Percentiles rank a stretch among this genome's conserved stretches.
Conservation (phyloP, 35 echinoderm and acorn worm genomes). For the Stichopus chloronotus region DNA sequence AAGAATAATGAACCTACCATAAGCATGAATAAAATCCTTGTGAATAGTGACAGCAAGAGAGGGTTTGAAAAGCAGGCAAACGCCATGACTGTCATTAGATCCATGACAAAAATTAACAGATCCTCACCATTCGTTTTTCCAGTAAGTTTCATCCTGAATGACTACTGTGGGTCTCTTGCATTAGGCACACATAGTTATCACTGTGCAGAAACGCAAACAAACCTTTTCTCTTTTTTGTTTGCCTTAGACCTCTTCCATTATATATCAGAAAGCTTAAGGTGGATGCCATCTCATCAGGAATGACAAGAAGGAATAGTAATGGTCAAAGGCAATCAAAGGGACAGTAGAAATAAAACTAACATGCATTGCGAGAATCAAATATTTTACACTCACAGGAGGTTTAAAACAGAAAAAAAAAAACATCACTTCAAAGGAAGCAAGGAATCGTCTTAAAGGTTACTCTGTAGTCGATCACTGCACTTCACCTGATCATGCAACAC, state of each 20-base stretch:
- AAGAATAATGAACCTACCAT: neutral
- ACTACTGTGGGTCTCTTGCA: slow-evolving; percentile 2
- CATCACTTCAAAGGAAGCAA: too few species aligned
- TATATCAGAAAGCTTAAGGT: neutral
- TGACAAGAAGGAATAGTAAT: neutral
- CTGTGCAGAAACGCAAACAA: neutral
- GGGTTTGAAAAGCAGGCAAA: slow-evolving; percentile 12
- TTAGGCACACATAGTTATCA: neutral
- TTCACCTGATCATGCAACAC: too few species aligned
- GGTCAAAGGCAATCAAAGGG: slow-evolving; percentile 10
- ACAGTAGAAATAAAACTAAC: neutral
- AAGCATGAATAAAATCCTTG: neutral
- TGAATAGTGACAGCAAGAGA: neutral
- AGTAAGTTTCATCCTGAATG: slow-evolving; percentile 1
- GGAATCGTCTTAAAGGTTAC: too few species aligned
- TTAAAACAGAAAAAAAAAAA: too few species aligned
- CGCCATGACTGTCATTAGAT: neutral
- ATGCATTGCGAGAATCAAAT: too few species aligned
- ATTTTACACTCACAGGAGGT: too few species aligned
- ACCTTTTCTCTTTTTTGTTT: neutral
- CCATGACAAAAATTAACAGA: slow-evolving; percentile 19
- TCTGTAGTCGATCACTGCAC: too few species aligned
- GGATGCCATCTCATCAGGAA: neutral
- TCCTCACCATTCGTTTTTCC: slow-evolving; percentile 28
- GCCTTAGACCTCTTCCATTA: neutral